phyloP scores from a whole-genome alignment of 1,140 invertebrate genomes.

The Drosophila triauraria region DNA sequence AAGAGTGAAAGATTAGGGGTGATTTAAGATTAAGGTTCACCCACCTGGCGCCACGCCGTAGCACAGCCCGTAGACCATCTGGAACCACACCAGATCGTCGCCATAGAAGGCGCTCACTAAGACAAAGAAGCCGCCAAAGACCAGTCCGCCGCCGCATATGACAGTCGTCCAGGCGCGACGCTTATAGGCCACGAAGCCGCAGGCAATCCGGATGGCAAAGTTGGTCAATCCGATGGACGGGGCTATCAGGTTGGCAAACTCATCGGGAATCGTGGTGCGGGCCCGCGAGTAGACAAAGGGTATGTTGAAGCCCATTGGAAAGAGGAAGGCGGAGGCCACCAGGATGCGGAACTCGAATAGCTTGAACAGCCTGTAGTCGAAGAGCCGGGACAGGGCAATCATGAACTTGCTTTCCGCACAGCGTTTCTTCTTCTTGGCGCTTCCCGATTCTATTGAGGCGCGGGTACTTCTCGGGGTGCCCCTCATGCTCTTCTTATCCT shows the following conservation, averaged over 20 bases:
- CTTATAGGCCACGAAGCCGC: conserved; percentile 68
- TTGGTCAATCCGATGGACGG: conserved; percentile 67
- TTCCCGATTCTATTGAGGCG: background rate
- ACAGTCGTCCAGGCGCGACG: conserved; percentile 45
- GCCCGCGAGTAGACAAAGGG: conserved; percentile 68
- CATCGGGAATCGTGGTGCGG: conserved; percentile 43
- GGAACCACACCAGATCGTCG: conserved; percentile 86
- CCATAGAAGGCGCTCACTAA: conserved; percentile 71
- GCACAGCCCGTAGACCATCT: conserved; percentile 90
- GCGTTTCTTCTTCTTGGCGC: background rate
- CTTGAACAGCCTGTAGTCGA: conserved; percentile 60
- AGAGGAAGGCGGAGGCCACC: conserved; percentile 66
- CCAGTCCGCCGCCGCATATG: conserved; percentile 67
- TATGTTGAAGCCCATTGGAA: conserved; percentile 77
- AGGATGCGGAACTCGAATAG: conserved; percentile 67
- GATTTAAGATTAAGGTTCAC: background rate
- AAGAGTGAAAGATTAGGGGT: no score
- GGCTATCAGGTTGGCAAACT: conserved; percentile 52
- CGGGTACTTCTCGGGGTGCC: no score
- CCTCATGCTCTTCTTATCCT: background rate
- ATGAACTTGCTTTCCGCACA: conserved; percentile 25
- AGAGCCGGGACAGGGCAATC: conserved; percentile 51
- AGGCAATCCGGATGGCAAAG: conserved; percentile 51
- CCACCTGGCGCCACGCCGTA: conserved; percentile 94
- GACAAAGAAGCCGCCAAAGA: conserved; percentile 61